Conservation (phyloP, 1,140 invertebrate genomes). For the Bradysia coprophila region DNA sequence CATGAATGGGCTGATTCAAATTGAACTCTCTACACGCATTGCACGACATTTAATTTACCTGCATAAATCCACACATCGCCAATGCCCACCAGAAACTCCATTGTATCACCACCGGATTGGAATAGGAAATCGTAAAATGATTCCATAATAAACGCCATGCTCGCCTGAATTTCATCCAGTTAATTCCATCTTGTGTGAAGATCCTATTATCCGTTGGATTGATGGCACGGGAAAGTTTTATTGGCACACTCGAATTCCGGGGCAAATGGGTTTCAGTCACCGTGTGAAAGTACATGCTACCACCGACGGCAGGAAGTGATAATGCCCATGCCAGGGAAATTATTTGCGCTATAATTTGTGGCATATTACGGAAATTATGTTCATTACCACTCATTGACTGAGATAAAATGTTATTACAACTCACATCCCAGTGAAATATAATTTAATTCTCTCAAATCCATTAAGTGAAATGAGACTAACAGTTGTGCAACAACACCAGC, state of each 20-base stretch:
- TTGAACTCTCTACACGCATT: not conserved
- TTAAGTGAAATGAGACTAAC: slow-evolving; percentile 34
- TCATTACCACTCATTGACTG: no score
- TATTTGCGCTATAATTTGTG: slow-evolving; percentile 31
- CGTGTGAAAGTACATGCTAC: slow-evolving; percentile 55
- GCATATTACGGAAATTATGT: no score
- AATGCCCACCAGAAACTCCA: slow-evolving; percentile 79
- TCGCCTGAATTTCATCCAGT: not conserved
- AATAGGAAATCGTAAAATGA: slow-evolving; percentile 33
- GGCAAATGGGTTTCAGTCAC: not conserved
- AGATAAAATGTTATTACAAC: no score
- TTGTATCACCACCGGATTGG: slow-evolving; percentile 46
- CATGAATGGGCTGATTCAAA: not conserved
- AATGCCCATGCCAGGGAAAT: slow-evolving; percentile 52
- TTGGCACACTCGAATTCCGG: not conserved
- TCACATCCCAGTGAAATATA: slow-evolving; percentile 49
- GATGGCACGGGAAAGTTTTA: not conserved
- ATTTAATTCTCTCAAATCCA: slow-evolving; percentile 51
- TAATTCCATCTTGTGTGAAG: not conserved
- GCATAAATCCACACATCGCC: slow-evolving; percentile 62
- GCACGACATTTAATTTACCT: slow-evolving; percentile 25
- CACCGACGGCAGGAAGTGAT: slow-evolving; percentile 49
- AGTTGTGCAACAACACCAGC: slow-evolving; percentile 47
- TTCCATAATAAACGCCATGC: not conserved
- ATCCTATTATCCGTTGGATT: not conserved